Conservation (phyloP, 1,140 invertebrate genomes). For the Drosophila nebulosa region DNA sequence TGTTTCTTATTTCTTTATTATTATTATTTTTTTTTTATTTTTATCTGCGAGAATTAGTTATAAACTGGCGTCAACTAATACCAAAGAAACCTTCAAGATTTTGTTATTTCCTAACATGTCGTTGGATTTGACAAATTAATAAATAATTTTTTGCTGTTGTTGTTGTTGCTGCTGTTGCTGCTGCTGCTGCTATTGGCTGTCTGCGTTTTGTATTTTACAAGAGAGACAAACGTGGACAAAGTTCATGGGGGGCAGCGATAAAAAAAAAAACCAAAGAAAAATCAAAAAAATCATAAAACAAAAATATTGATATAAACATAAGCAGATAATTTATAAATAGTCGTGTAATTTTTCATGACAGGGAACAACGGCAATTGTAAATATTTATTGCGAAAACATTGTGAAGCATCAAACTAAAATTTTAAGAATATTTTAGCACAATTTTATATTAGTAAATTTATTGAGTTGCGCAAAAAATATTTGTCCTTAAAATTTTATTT, state of each 20-base stretch:
- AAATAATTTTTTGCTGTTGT: conserved; percentile 41
- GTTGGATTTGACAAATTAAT: conserved; percentile 59
- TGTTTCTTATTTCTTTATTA: background rate
- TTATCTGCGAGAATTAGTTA: conserved; percentile 58
- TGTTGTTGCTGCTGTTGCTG: conserved; percentile 2
- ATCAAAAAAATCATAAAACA: conserved; percentile 27
- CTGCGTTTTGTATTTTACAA: conserved; percentile 16
- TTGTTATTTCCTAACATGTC: conserved; percentile 48
- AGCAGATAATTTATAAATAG: conserved; percentile 40
- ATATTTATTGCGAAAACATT: background rate
- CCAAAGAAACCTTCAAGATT: conserved; percentile 23
- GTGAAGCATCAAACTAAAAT: background rate
- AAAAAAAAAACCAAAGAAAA: conserved; percentile 7
- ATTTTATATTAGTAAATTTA: no score
- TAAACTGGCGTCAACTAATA: conserved; percentile 18
- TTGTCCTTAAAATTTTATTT: no score
- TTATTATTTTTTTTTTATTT: background rate
- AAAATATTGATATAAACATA: conserved; percentile 24
- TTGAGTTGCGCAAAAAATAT: no score
- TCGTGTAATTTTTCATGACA: conserved; percentile 23
- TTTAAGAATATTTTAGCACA: background rate
- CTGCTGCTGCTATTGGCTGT: conserved; percentile 33
- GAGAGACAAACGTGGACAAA: conserved; percentile 4
- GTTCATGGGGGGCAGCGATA: conserved; percentile 3
- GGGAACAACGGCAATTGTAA: background rate